These are phyloP conservation scores for Manis pentadactyla DNA, from an alignment of 2,797 vertebrate species.

Conservation along the genomic window DNA sequence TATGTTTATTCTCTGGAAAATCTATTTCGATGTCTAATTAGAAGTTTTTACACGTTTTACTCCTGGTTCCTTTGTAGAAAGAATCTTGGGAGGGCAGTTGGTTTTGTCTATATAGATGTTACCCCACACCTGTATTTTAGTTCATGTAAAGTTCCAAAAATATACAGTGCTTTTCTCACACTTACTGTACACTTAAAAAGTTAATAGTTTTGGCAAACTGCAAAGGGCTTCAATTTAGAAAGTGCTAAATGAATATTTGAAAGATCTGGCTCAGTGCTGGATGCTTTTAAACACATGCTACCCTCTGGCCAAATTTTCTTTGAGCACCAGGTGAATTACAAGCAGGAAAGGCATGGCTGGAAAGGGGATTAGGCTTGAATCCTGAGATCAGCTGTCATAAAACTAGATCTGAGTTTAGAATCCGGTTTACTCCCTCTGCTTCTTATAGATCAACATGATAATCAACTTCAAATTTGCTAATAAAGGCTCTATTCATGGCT, in stretches of 20 bases:
- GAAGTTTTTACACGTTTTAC: conserved; percentile 84
- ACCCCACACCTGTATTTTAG: conserved; percentile 80
- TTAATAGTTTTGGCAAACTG: conserved; percentile 76
- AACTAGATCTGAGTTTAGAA: conserved; percentile 47
- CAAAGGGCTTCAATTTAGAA: conserved; percentile 76
- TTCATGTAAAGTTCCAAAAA: conserved; percentile 81
- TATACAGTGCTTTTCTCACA: conserved; percentile 78
- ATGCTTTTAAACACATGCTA: conserved; percentile 66
- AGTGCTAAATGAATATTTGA: conserved; percentile 77
- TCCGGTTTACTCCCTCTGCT: conserved; percentile 21
- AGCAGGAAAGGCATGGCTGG: background rate
- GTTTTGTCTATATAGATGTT: conserved; percentile 82
- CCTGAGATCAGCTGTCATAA: conserved; percentile 59
- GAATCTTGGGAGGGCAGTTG: conserved; percentile 61
- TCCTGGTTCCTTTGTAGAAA: conserved; percentile 76
- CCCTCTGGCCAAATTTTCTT: conserved; percentile 32
- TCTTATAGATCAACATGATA: conserved; percentile 45
- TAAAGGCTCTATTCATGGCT: conserved; percentile 36
- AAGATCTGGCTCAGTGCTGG: conserved; percentile 45
- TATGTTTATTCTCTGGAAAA: conserved; percentile 85
- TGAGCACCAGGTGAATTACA: background rate
- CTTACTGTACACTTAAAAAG: conserved; percentile 75
- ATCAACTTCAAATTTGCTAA: conserved; percentile 29
- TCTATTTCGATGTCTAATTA: conserved; percentile 85
- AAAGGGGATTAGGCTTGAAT: conserved; percentile 46